Percentiles rank a stretch among this genome's conserved stretches.
Conservation (phyloP, 2,113 vertebrate species). For the Epinephelus lanceolatus region DNA sequence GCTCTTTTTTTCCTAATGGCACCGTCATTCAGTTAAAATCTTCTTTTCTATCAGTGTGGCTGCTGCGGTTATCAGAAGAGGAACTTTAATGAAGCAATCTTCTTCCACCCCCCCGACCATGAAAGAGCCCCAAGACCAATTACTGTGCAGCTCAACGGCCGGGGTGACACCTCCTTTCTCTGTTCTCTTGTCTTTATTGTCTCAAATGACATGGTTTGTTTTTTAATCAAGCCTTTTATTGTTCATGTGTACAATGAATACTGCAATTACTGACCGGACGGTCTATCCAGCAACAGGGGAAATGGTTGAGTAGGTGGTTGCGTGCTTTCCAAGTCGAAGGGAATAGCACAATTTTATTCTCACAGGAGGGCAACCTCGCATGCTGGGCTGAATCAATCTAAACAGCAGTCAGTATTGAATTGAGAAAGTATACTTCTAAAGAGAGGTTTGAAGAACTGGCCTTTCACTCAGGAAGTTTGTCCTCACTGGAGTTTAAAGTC, state of each 20-base stretch:
- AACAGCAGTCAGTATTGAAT: constrained; percentile 38
- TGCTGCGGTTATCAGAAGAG: constrained; percentile 76
- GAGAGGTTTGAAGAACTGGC: constrained; percentile 33
- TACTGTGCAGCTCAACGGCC: constrained; percentile 70
- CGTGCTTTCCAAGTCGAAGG: constrained; percentile 49
- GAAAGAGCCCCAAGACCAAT: constrained; percentile 82
- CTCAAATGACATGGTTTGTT: constrained; percentile 77
- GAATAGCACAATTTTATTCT: constrained; percentile 60
- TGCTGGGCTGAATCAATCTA: constrained; percentile 54
- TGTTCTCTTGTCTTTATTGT: constrained; percentile 64
- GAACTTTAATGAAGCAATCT: constrained; percentile 87
- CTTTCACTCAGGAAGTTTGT: constrained; percentile 39
- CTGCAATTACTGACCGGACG: constrained; percentile 75
- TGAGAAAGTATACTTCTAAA: constrained; percentile 27
- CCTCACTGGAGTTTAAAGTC: constrained; percentile 28
- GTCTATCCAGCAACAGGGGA: constrained; percentile 60
- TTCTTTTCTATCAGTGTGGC: constrained; percentile 67
- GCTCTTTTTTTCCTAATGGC: constrained; percentile 52
- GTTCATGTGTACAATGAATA: constrained; percentile 70
- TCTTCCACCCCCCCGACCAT: constrained; percentile 70
- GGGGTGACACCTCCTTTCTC: constrained; percentile 74
- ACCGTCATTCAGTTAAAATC: constrained; percentile 73
- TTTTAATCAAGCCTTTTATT: constrained; percentile 78
- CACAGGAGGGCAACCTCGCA: constrained; percentile 28
- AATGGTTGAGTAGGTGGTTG: constrained; percentile 58